These are phyloP conservation scores for Leptinotarsa peninsularis DNA, from an alignment of 2,888 invertebrate species.

Conservation along the genomic window DNA sequence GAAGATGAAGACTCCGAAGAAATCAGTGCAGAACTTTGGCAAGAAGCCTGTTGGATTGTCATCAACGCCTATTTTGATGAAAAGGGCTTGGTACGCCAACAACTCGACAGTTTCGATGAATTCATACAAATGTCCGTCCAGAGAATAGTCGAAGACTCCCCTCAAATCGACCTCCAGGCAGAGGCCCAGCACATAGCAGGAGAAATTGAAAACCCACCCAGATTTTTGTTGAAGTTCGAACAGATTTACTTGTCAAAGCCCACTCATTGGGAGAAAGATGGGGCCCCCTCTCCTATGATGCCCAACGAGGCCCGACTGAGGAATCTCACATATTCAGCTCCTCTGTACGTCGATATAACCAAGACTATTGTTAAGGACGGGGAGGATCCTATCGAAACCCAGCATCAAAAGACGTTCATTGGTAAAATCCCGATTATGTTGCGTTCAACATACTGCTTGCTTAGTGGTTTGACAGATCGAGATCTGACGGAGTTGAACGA, in stretches of 20 bases:
- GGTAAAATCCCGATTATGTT: conserved; percentile 99
- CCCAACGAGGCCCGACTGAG: conserved; percentile 98
- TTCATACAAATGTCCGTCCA: conserved; percentile 99
- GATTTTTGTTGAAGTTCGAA: conserved; percentile 95
- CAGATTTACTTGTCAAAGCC: conserved; percentile 99
- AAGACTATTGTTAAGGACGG: conserved; percentile 94
- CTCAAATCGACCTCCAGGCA: conserved; percentile 95
- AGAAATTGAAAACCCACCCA: conserved; percentile 90
- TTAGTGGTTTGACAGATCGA: conserved; percentile 95
- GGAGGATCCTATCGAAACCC: conserved; percentile 87
- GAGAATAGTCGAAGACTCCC: conserved; percentile 98
- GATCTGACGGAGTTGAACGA: conserved; percentile 99
- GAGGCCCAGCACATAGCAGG: conserved; percentile 97
- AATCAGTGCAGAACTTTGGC: conserved; percentile 98
- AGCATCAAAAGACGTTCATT: conserved; percentile 81
- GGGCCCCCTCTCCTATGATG: conserved; percentile 99
- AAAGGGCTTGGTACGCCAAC: conserved; percentile 98
- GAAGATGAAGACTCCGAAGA: conserved; percentile 94
- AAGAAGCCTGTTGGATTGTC: conserved; percentile 99
- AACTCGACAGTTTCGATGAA: conserved; percentile 99
- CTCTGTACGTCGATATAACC: conserved; percentile 98
- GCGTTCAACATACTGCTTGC: conserved; percentile 95
- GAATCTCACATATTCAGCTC: conserved; percentile 98
- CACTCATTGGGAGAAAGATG: conserved; percentile 99
- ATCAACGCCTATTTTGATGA: conserved; percentile 99